Evolutionary conservation across 2,888 invertebrate species (phyloP).

Genomic region (Congeria kusceri): DNA sequence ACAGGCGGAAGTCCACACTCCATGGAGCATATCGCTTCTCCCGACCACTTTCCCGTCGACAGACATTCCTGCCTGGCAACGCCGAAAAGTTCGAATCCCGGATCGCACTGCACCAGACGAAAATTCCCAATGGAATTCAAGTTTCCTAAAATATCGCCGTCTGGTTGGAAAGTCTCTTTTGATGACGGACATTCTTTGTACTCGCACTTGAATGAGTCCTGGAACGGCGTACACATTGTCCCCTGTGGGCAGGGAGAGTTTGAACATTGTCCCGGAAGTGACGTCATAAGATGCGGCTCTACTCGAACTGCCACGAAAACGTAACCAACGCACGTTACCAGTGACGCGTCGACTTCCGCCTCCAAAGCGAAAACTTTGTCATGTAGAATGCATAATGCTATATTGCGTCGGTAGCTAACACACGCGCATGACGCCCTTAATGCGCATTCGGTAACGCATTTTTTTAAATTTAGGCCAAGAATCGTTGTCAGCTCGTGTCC

Average conservation of each 20-base stretch:
- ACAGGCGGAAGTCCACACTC: not conserved
- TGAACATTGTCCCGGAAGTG: not conserved
- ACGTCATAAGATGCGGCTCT: not conserved
- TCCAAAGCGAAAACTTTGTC: not conserved
- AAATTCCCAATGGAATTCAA: conserved; percentile 12
- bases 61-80: not conserved
- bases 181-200: conserved; percentile 16
- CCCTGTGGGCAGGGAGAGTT: not conserved
- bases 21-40: not conserved
- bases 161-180: not conserved
- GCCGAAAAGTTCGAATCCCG: not conserved
- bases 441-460: conserved; percentile 20
- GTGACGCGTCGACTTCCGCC: not conserved
- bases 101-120: conserved; percentile 8
- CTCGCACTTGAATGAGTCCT: not conserved
- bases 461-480: not conserved
- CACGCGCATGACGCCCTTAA: conserved; percentile 11
- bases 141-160: conserved; percentile 21
- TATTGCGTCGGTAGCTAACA: conserved; percentile 18
- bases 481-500: not conserved
- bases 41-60: conserved; percentile 11
- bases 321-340: not conserved
- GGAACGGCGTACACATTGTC: not conserved
- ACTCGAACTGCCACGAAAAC: conserved; percentile 1
- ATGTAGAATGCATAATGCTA: conserved; percentile 2